phyloP scores from a whole-genome alignment of 1,140 invertebrate species.

The Phortica variegata region DNA sequence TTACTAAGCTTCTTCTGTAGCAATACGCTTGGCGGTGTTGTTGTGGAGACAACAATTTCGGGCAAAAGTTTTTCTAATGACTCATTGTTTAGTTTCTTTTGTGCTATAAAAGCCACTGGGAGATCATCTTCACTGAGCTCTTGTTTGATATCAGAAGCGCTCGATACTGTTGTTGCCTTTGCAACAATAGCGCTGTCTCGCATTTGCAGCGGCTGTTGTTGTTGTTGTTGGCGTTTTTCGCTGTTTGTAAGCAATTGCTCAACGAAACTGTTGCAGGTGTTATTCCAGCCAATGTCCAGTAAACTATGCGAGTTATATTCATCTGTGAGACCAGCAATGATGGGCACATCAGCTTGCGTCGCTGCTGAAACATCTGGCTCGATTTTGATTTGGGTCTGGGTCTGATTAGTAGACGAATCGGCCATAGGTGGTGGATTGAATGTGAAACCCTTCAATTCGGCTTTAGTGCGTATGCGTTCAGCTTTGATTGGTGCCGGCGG shows the following conservation, averaged over 20 bases:
- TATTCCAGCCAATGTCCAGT: conserved; percentile 44
- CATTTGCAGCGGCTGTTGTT: not conserved
- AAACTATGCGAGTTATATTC: conserved; percentile 9
- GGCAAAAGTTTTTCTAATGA: too few species aligned
- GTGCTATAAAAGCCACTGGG: conserved; percentile 32
- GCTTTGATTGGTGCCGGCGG: conserved; percentile 59
- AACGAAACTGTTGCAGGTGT: conserved; percentile 49
- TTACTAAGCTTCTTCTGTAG: conserved; percentile 48
- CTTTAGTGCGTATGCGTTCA: conserved; percentile 78
- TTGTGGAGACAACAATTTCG: too few species aligned
- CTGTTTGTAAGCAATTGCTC: conserved; percentile 38
- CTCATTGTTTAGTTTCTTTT: not conserved
- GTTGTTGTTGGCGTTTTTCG: not conserved
- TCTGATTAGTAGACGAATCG: conserved; percentile 28
- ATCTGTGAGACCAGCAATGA: conserved; percentile 18
- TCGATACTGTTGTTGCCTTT: conserved; percentile 14
- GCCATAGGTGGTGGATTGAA: conserved; percentile 19
- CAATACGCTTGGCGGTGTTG: too few species aligned
- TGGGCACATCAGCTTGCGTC: not conserved
- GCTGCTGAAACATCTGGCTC: conserved; percentile 26
- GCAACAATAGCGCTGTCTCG: not conserved
- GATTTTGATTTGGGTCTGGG: conserved; percentile 40
- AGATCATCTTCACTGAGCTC: conserved; percentile 42
- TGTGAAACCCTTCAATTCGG: conserved; percentile 72
- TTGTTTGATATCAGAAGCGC: conserved; percentile 25